Evolutionary conservation across 2,888 invertebrate species (phyloP), one percentile per base, ranked within the genome.

Genomic region (Melikaiella ostensackeni): DNA sequence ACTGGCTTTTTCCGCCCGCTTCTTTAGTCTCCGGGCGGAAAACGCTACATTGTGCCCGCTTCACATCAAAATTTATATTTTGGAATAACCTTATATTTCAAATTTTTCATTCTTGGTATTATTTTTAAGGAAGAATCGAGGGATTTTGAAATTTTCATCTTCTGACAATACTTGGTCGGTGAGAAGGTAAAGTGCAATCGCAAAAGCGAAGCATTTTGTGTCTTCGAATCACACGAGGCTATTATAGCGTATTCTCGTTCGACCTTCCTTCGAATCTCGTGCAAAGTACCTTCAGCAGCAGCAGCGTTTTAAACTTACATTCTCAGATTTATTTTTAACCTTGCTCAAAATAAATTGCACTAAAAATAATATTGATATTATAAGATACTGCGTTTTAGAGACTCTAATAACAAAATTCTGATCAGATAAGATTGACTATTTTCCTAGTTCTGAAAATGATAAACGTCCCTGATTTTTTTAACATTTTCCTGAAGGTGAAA

Each of bases 261-360:
- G 57, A 57, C 57, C 57, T 57, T 57, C 57, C 57, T 57, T 57
- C 57, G 24, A 57, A 57, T 57, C 57, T 57, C 57, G 57, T 57
- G 57, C 24, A 57, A 24, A 24, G 24, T 24, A 24, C 57, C 57
- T 57, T 13, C 57, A 57, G 55, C 55, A 7, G n/a, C 21, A 55
- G 55, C 55, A 55, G 21, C 11, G 50, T n/a, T 57, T 57, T 57
- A 57, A 57, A 57, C 57, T 57, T 24, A 21, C 24, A 24, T 24
- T 57, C 11, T 57, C 21, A 57, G 24, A 57, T 57, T 24, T 57
- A 57, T 57, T 57, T 57, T 24, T 57, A 57, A 57, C 24, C 4
- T 57, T 57, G 24, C 57, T 57, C 11, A 57, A 57, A 57, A 57
- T 57, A 24, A 57, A 57, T 57, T 11, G 57, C 57, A 24, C 57